A percentile compares a stretch with the other conserved stretches of the same genome.
phyloP scores from a whole-genome alignment of 2,113 vertebrate genomes.

The Campylorhamphus procurvoides region DNA sequence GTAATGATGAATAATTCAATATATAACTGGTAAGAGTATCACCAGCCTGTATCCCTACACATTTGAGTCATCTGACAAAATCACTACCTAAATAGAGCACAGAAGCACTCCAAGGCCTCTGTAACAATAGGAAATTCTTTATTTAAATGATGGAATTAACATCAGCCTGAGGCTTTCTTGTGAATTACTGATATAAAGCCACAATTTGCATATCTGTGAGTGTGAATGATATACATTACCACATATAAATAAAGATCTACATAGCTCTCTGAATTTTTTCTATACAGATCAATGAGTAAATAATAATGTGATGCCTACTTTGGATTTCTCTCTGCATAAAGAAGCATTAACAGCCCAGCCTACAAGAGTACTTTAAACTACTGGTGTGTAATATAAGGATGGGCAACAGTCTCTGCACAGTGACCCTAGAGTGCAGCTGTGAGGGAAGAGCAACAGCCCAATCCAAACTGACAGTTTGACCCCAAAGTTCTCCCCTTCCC shows the following conservation, averaged over 20 bases:
- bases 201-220: constrained; percentile 54
- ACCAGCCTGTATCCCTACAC: constrained; percentile 9
- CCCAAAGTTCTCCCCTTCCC: not conserved
- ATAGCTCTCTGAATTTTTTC: not conserved
- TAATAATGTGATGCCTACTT: not conserved
- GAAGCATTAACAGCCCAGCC: not conserved
- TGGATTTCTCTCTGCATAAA: not conserved
- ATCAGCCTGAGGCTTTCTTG: constrained; percentile 55
- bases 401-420: not conserved
- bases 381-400: not conserved
- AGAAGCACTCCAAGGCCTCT: constrained; percentile 40
- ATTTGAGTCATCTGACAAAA: constrained; percentile 39
- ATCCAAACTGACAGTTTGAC: not conserved
- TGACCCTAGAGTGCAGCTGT: not conserved
- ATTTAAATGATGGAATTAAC: constrained; percentile 68
- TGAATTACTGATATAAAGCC: constrained; percentile 59
- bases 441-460: not conserved
- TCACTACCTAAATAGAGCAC: constrained; percentile 35
- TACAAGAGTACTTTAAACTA: not conserved
- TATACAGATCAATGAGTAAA: not conserved
- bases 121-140: constrained; percentile 53
- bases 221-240: constrained; percentile 39
- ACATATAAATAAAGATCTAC: constrained; percentile 49
- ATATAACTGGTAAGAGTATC: constrained; percentile 28
- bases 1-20: constrained; percentile 63